Evolutionary conservation across 2,888 invertebrate genomes (phyloP), one percentile per base, ranked within the genome.

Genomic region (Flabesymbios commensalis): DNA sequence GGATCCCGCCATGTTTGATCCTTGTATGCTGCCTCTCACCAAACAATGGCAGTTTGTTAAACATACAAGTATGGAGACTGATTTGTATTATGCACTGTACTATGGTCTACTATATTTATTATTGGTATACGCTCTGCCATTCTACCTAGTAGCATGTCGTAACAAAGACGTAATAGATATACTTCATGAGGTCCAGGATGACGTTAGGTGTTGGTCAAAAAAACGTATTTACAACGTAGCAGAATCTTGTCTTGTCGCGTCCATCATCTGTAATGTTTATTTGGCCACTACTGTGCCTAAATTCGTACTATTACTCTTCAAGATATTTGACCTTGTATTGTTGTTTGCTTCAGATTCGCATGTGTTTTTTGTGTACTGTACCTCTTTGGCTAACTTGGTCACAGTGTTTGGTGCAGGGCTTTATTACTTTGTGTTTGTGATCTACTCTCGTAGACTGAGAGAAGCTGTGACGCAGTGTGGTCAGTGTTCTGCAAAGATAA

Each of bases 91-190:
- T 45, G 53, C 64, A 42, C 47, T 68, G 24, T 68, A 61, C 64
- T 67, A 62, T 57, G 51, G 54, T 26, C 45, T 67, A 28, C 24
- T 45, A 17, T 66, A 67, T 51, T 56, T 47, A 7, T 14, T 61
- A 14, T 19, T 59, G 47, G 42, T 48, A 22, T 67, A 64, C 57
- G 56, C 48, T 14, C 24, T 64, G 14, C 68, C 68, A 3, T 67
- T 64, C 57, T 53, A 58, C 59, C 24, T 68, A 39, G 39, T 68
- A 33, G 61, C 61, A 33, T 43, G 61, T 33, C 32, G 42, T 1
- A 63, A 64, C 31, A 68, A 68, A 52, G 67, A 67, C 29, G 39
- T 67, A 52, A 52, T 68, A n/a, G 68, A 68, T 41, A 7, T 63
- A 26, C 43, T 67, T 17, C 63, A 63, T 41, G 17, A 31, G 5